phyloP scores from a whole-genome alignment of 2,797 vertebrate species.

The Sternarchorhynchus goeldii region DNA sequence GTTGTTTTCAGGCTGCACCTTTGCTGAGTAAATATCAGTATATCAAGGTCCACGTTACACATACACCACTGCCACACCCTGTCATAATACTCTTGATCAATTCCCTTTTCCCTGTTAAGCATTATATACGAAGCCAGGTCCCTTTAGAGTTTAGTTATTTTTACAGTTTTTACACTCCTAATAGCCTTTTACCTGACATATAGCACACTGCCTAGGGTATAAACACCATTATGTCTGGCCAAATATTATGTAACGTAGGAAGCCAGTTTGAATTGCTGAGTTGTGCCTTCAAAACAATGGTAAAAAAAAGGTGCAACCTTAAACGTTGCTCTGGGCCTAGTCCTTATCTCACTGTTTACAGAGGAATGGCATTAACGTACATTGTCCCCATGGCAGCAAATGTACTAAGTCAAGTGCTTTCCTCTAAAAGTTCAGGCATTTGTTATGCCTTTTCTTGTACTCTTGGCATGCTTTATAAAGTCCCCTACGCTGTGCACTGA shows the following conservation, averaged over 20 bases:
- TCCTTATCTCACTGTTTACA: too few species aligned
- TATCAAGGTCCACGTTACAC: slow-evolving; percentile 70
- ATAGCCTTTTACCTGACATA: neutral
- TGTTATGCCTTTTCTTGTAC: neutral
- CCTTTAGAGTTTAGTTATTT: slow-evolving; percentile 9
- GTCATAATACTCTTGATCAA: slow-evolving; percentile 52
- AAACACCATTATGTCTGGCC: neutral
- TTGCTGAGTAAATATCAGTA: slow-evolving; percentile 72
- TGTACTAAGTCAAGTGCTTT: neutral
- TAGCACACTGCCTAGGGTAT: neutral
- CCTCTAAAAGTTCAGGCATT: neutral
- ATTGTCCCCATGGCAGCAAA: too few species aligned
- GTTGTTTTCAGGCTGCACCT: neutral
- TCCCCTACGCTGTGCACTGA: too few species aligned
- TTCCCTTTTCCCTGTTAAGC: neutral
- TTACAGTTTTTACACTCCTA: neutral
- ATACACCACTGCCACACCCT: slow-evolving; percentile 70
- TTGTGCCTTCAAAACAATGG: too few species aligned
- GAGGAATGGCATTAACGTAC: too few species aligned
- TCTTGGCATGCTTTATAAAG: neutral
- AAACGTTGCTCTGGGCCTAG: too few species aligned
- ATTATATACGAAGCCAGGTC: neutral
- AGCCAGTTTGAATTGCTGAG: too few species aligned
- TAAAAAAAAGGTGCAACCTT: too few species aligned
- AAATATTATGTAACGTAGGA: neutral